These are phyloP conservation scores for Euclidia mi DNA, from an alignment of 2,888 invertebrate species.

Conservation along the genomic window DNA sequence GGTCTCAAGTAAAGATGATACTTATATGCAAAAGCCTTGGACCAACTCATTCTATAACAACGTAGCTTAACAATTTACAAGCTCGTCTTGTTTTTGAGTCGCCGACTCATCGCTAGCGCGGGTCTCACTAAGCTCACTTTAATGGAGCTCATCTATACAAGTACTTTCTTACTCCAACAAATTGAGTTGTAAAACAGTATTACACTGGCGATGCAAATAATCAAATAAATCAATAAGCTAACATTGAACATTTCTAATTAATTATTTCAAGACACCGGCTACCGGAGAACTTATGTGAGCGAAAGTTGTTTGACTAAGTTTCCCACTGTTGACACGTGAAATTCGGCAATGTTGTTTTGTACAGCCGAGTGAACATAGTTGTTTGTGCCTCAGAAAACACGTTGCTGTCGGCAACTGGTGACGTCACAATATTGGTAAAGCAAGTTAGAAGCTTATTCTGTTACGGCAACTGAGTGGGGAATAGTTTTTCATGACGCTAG, in stretches of 20 bases:
- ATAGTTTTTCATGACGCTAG: neutral
- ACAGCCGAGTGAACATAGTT: constrained; percentile 28
- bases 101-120: no score
- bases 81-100: no score
- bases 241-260: constrained; percentile 24
- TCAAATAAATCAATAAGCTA: constrained; percentile 2
- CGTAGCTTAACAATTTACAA: no score
- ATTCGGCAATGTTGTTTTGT: constrained; percentile 46
- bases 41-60: no score
- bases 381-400: constrained; percentile 35
- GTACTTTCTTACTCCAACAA: no score
- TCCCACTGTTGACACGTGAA: constrained; percentile 34
- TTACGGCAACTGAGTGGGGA: constrained; percentile 4
- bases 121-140: no score
- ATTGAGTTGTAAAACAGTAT: no score
- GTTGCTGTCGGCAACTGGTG: constrained; percentile 20
- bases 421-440: constrained; percentile 19
- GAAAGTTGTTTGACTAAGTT: constrained; percentile 40
- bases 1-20: no score
- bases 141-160: no score
- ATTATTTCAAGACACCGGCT: constrained; percentile 36
- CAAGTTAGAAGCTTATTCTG: constrained; percentile 17
- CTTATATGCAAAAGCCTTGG: no score
- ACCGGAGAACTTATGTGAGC: constrained; percentile 25
- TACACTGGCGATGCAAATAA: neutral